Conservation (phyloP, 2,888 invertebrate species). For the Gari tellinella region DNA sequence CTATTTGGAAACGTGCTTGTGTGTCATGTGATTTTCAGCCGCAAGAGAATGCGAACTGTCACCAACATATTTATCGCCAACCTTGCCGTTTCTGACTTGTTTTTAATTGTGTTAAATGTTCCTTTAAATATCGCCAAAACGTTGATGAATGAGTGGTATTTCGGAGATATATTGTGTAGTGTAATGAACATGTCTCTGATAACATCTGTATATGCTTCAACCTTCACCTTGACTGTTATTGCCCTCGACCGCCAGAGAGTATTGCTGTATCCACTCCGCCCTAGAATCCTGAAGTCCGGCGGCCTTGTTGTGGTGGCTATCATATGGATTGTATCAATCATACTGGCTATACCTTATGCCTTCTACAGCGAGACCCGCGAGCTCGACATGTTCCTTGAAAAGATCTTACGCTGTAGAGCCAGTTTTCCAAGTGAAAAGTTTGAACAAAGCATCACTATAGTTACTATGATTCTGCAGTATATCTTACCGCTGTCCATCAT, state of each 20-base stretch:
- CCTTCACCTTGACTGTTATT: conserved; percentile 85
- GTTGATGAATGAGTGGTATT: conserved; percentile 84
- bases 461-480: conserved; percentile 84
- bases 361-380: conserved; percentile 79
- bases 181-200: conserved; percentile 84
- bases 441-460: conserved; percentile 82
- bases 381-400: conserved; percentile 58
- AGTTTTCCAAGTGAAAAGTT: conserved; percentile 79
- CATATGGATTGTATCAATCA: conserved; percentile 82
- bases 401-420: conserved; percentile 79
- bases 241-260: conserved; percentile 84
- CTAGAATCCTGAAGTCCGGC: conserved; percentile 81
- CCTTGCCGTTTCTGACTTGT: conserved; percentile 78
- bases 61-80: conserved; percentile 82
- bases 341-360: conserved; percentile 84
- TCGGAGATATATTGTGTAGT: conserved; percentile 84
- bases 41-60: conserved; percentile 80
- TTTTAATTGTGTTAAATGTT: conserved; percentile 83
- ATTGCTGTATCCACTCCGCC: conserved; percentile 84
- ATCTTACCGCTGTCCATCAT: conserved; percentile 84
- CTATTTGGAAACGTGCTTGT: conserved; percentile 79
- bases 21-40: conserved; percentile 78
- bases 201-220: conserved; percentile 84
- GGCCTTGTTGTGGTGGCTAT: conserved; percentile 80
- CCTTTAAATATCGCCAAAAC: conserved; percentile 85